These are phyloP conservation scores for Noctilio leporinus DNA, from an alignment of 2,113 vertebrate species.

Conservation along the genomic window DNA sequence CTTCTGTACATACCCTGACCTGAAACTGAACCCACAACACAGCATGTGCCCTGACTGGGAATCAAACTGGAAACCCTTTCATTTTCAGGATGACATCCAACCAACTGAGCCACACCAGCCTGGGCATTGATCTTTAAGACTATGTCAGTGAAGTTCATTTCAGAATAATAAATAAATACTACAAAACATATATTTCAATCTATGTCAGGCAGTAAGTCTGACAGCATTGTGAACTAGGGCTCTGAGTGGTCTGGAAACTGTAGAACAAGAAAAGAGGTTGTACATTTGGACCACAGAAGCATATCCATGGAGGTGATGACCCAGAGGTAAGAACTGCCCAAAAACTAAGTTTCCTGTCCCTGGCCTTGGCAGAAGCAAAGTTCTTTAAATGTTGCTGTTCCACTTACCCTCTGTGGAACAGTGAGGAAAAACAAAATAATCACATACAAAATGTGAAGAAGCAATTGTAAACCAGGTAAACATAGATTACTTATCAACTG, in stretches of 20 bases:
- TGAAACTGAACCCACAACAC: not conserved
- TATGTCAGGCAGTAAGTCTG: not conserved
- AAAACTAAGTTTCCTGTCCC: not conserved
- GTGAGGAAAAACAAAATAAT: not conserved
- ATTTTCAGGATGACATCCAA: not conserved
- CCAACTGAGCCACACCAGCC: not conserved
- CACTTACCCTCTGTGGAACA: not conserved
- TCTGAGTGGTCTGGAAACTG: not conserved
- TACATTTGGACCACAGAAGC: not conserved
- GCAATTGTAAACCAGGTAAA: not conserved
- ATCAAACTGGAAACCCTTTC: not conserved
- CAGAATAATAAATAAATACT: not conserved
- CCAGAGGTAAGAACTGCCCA: not conserved
- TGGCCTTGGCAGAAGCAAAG: not conserved
- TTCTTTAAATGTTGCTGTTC: not conserved
- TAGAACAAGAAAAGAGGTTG: not conserved
- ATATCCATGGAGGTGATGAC: not conserved
- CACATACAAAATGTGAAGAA: not conserved
- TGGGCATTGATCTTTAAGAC: not conserved
- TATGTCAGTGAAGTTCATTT: not conserved
- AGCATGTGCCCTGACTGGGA: not conserved
- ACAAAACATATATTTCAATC: not conserved
- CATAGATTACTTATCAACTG: not conserved
- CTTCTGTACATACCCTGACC: too few relatives aligned
- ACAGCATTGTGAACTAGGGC: not conserved